A percentile compares a stretch with the other conserved stretches of the same genome.
Conservation (phyloP, 2,888 invertebrate species). For the Branchellion lobata region DNA sequence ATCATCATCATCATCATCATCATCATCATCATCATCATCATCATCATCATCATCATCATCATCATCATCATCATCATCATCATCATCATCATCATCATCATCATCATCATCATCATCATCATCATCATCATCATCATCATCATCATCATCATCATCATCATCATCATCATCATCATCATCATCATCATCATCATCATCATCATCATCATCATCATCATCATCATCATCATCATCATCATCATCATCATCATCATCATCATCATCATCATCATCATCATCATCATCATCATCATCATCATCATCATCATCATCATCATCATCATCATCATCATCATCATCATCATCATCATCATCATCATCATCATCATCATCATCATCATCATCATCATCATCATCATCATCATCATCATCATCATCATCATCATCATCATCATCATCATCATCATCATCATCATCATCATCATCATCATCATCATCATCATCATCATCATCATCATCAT, state of each 20-base stretch:
- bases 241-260: background rate
- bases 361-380: constrained; percentile 37
- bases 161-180: constrained; percentile 18
- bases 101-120: constrained; percentile 26
- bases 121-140: constrained; percentile 32
- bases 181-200: constrained; percentile 31
- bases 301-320: constrained; percentile 30
- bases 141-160: constrained; percentile 30
- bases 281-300: constrained; percentile 25
- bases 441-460: constrained; percentile 30
- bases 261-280: constrained; percentile 24
- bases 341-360: constrained; percentile 20
- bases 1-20: constrained; percentile 33
- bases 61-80: constrained; percentile 19
- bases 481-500: no score
- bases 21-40: constrained; percentile 38
- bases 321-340: constrained; percentile 21
- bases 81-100: constrained; percentile 35
- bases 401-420: constrained; percentile 31
- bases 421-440: constrained; percentile 33
- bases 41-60: constrained; percentile 17
- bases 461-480: constrained; percentile 36
- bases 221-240: background rate
- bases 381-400: constrained; percentile 40
- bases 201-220: constrained; percentile 16